Base-by-base conservation (phyloP, 2,113 vertebrate species). In the Siphamia tubifer region DNA sequence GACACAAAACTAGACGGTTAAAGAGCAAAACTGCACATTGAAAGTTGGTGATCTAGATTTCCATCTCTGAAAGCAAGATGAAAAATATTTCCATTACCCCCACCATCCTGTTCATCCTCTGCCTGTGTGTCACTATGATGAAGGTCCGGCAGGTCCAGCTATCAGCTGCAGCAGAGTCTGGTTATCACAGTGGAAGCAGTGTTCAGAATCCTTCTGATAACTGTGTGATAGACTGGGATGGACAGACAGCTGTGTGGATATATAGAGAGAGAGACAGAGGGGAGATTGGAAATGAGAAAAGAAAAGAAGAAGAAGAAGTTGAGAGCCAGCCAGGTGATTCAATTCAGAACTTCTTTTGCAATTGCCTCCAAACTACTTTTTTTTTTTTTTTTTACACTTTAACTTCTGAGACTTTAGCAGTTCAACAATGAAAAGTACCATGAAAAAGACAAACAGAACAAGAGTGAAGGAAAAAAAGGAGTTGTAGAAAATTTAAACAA, bases 131-230 rank as follows among this genome's bases (percentile, higher is more conserved):
- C n/a, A 11, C 57, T 27, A 68, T 4, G 69, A 73, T 74, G 67
- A 71, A 67, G 68, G 74, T 86, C 43, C 60, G 58, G 74, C 42
- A 74, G 65, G 55, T n/a, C n/a, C n/a, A n/a, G n/a, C 76, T 77
- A 79, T 88, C 80, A 78, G 74, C 63, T 68, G n/a, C 45, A 60
- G 58, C 77, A 68, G 79, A 79, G 56, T 48, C 54, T 70, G 54
- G 47, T 83, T 87, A 85, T 86, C 78, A 66, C 44, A 38, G 39
- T 40, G 67, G 68, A 74, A 56, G 68, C 42, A 55, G 25, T 52
- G 62, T 71, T 67, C 45, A 68, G 55, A 83, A 68, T 77, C 57
- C 73, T 36, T 36, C 12, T 56, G 75, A 83, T 79, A 70, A 83
- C 54, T 32, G 30, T 27, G 65, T 73, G 74, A 77, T 51, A 34